Conservation (phyloP, 2,888 invertebrate species). For the Priocnemis perturbator region DNA sequence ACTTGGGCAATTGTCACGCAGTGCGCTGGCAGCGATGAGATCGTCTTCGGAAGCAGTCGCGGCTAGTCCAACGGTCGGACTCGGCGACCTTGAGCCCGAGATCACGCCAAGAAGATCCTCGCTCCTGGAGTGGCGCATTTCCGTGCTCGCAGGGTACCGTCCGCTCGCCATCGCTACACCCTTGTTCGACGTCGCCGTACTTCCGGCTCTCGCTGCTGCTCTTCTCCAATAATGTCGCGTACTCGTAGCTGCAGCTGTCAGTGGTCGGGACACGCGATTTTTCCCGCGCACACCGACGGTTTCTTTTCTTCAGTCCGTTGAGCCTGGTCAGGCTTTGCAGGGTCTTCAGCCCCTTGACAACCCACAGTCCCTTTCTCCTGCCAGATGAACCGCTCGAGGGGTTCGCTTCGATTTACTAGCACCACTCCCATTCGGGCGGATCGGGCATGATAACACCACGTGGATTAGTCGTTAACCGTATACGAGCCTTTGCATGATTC, state of each 20-base stretch:
- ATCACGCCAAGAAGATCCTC: constrained; percentile 69
- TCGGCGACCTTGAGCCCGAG: constrained; percentile 59
- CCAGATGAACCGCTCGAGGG: constrained; percentile 27
- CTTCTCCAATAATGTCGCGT: too few relatives aligned
- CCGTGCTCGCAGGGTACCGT: constrained; percentile 62
- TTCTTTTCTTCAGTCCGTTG: constrained; percentile 9
- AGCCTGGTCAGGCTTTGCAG: too few relatives aligned
- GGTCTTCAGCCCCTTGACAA: constrained; percentile 12
- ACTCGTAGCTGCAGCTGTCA: too few relatives aligned
- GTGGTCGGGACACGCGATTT: too few relatives aligned
- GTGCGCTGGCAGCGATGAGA: constrained; percentile 66
- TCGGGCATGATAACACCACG: constrained; percentile 3
- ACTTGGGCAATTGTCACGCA: constrained; percentile 50
- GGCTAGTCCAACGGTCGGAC: constrained; percentile 55
- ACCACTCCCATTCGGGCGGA: constrained; percentile 49
- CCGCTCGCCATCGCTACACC: constrained; percentile 31
- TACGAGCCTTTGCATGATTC: constrained; percentile 22
- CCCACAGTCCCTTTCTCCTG: constrained; percentile 6
- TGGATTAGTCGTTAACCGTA: background rate
- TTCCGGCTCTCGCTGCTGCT: background rate
- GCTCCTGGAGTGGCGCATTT: constrained; percentile 72
- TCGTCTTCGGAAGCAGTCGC: constrained; percentile 71
- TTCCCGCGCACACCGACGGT: background rate
- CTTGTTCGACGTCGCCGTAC: constrained; percentile 2
- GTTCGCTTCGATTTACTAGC: constrained; percentile 20